Base-by-base conservation (phyloP, 2,888 invertebrate genomes). In the Spisula solida region DNA sequence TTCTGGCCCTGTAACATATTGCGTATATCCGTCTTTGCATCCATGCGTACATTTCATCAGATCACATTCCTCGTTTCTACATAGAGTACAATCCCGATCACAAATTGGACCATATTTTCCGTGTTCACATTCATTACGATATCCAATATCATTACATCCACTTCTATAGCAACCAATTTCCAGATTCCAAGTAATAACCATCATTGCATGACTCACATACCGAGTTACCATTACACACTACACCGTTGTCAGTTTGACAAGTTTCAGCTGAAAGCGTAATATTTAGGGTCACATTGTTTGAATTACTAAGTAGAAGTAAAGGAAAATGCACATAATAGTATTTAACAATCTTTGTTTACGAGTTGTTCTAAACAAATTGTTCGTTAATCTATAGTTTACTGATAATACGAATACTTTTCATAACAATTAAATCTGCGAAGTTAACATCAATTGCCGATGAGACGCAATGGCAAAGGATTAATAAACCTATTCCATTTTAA, bases 51-150 rank as follows among this genome's bases (percentile, higher is more conserved):
- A 82, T 31, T 60, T 79, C 18, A 47, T 41, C n/a, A 47, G 79
- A 25, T 47, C 47, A 79, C 79, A 79, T 79, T 79, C 29, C 1
- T 12, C 18, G 31, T 79, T 47, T 79, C 0, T 47, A 48, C 79
- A 79, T 6, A 79, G n/a, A 25, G n/a, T 14, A 48, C 79, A 79
- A 79, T 79, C 47, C 6, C 47, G 79, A 0, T 20, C 25, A 79
- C 79, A 79, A 16, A n/a, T 47, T 79, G n/a, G n/a, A 79, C 79
- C 79, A 48, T 79, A 79, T 25, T 14, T 79, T 18, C 47, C 79
- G 2, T 5, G n/a, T n/a, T 20, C 20, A 47, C 79, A 79, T 41
- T 20, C 79, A 48, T 79, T 41, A 47, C 79, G 47, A 18, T 47
- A 10, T 10, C 79, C 79, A 6, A 5, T 47, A 41, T 47, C 79